Conservation (phyloP, 2,113 vertebrate species). For the Tyrannus savana region DNA sequence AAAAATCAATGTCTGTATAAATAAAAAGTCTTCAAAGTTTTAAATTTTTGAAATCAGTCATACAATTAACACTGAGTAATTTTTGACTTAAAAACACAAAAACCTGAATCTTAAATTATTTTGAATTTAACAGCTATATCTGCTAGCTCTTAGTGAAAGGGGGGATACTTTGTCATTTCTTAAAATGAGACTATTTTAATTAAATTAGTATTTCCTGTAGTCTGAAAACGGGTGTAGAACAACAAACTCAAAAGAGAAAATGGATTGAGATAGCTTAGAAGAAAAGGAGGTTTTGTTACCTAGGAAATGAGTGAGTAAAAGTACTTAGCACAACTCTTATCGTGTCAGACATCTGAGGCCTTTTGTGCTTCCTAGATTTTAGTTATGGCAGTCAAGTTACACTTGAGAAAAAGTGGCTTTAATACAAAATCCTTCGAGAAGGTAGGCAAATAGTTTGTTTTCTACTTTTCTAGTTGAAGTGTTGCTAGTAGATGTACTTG, state of each 20-base stretch:
- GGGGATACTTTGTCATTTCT: background rate
- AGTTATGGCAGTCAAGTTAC: background rate
- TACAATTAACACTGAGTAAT: background rate
- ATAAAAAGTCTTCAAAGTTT: background rate
- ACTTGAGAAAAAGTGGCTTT: background rate
- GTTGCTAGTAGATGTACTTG: background rate
- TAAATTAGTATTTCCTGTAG: background rate
- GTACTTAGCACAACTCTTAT: background rate
- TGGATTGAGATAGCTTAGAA: background rate
- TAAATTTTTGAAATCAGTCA: background rate
- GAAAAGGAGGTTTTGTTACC: background rate
- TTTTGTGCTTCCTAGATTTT: constrained; percentile 9
- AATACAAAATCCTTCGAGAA: background rate
- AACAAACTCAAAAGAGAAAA: background rate
- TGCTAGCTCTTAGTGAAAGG: background rate
- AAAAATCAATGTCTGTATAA: background rate
- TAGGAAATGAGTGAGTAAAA: background rate
- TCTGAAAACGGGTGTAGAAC: background rate
- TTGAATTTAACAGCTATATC: background rate
- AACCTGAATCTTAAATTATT: background rate
- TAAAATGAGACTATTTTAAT: background rate
- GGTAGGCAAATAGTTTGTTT: background rate
- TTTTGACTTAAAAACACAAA: background rate
- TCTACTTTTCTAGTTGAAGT: background rate
- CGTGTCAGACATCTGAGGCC: background rate